Evolutionary conservation across 1,140 invertebrate genomes (phyloP).

Genomic region (Theocolax elegans): DNA sequence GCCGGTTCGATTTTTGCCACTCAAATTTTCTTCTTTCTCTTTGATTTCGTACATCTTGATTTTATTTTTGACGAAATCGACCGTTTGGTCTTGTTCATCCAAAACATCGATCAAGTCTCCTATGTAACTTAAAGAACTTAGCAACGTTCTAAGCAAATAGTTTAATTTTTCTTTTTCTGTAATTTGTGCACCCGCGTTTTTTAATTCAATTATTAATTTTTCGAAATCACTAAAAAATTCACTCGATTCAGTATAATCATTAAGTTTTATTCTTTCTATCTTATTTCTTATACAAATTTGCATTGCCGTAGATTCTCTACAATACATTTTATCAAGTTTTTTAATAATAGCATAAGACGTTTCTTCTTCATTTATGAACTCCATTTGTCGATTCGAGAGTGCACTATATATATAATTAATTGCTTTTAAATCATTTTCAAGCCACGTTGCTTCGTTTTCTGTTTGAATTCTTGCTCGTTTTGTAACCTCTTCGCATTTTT

Average conservation of each 20-base stretch:
- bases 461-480: neutral
- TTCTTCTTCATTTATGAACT: conserved; percentile 3
- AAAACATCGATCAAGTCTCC: conserved; percentile 21
- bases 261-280: conserved; percentile 24
- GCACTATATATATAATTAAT: conserved; percentile 20
- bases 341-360: conserved; percentile 21
- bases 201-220: conserved; percentile 9
- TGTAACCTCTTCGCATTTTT: conserved; percentile 33
- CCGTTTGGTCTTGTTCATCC: neutral
- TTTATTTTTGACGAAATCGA: conserved; percentile 21
- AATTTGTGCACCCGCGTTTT: conserved; percentile 23
- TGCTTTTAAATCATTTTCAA: conserved; percentile 6
- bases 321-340: conserved; percentile 27
- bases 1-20: neutral
- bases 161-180: conserved; percentile 36
- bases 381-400: conserved; percentile 11
- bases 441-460: conserved; percentile 18
- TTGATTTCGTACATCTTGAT: neutral
- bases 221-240: neutral
- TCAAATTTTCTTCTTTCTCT: neutral
- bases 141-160: conserved; percentile 18
- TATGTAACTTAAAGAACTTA: conserved; percentile 12
- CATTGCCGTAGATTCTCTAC: conserved; percentile 5
- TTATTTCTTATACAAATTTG: conserved; percentile 34
- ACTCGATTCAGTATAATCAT: conserved; percentile 14